Percentiles rank a stretch among this genome's conserved stretches.
phyloP scores from a whole-genome alignment of 64 coral and sea anemone genomes.

The Pachyseris speciosa region DNA sequence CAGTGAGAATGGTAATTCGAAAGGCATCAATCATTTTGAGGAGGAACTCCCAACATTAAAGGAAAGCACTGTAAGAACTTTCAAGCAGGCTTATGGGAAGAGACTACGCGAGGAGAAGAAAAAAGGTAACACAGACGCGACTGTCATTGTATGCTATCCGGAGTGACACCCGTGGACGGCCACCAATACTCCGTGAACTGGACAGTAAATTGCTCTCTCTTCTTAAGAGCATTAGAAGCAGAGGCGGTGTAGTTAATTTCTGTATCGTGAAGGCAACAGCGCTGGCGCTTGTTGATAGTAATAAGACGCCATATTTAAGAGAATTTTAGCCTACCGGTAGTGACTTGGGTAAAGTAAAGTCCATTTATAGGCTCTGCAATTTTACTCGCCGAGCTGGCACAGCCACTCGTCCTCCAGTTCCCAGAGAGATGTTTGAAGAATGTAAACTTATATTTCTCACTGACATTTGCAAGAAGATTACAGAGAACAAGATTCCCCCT shows the following conservation, averaged over 20 bases:
- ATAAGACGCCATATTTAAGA: slow-evolving; percentile 22
- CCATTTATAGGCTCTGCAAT: slow-evolving; percentile 46
- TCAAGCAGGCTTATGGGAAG: slow-evolving; percentile 58
- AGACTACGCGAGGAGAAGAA: slow-evolving; percentile 30
- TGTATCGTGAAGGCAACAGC: slow-evolving; percentile 20
- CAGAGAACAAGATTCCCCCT: slow-evolving; percentile 6
- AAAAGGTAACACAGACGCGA: neutral
- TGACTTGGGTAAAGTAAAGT: slow-evolving; percentile 20
- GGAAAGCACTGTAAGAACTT: slow-evolving; percentile 52
- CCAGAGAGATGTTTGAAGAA: slow-evolving; percentile 38
- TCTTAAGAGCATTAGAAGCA: slow-evolving; percentile 44
- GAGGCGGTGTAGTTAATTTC: slow-evolving; percentile 20
- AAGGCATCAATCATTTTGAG: slow-evolving; percentile 66
- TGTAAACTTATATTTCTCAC: slow-evolving; percentile 44
- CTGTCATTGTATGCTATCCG: neutral
- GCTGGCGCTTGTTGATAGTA: slow-evolving; percentile 26
- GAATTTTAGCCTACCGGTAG: neutral
- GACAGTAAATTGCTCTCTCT: slow-evolving; percentile 34
- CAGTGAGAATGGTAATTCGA: slow-evolving; percentile 67
- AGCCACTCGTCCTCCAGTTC: slow-evolving; percentile 37
- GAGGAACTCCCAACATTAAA: slow-evolving; percentile 42
- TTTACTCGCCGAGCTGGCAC: slow-evolving; percentile 51
- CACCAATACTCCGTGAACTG: slow-evolving; percentile 38
- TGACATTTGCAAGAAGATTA: slow-evolving; percentile 13
- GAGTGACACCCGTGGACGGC: slow-evolving; percentile 15